Evolutionary conservation across 2,113 vertebrate species (phyloP).

Genomic region (Chelonoidis abingdonii): DNA sequence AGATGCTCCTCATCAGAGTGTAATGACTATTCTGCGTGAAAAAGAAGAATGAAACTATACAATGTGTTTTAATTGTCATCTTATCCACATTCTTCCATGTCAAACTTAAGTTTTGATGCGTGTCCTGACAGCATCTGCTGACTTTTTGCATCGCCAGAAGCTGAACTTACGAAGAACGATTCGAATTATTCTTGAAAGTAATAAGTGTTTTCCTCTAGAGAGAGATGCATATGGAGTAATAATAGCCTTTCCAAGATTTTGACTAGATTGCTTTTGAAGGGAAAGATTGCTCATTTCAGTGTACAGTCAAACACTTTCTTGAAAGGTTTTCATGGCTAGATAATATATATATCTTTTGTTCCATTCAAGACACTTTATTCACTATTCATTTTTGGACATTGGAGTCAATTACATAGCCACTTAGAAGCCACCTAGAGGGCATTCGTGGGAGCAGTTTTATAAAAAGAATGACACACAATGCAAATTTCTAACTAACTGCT

Average conservation of each 20-base stretch:
- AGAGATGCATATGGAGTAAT: background rate
- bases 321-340: background rate
- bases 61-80: background rate
- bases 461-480: background rate
- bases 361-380: constrained; percentile 1
- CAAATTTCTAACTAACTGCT: constrained; percentile 2
- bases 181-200: constrained; percentile 13
- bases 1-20: background rate
- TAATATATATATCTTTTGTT: background rate
- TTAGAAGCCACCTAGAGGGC: background rate
- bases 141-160: constrained; percentile 31
- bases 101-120: constrained; percentile 24
- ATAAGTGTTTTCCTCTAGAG: background rate
- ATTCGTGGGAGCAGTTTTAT: background rate
- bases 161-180: constrained; percentile 19
- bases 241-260: constrained; percentile 12
- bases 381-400: constrained; percentile 59
- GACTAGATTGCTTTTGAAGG: background rate
- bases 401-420: background rate
- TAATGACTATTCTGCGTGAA: constrained; percentile 7
- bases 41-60: background rate
- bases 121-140: constrained; percentile 26
- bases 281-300: background rate
- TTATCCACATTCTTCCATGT: constrained; percentile 6
- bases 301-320: background rate